phyloP scores from a whole-genome alignment of 1,140 invertebrate genomes.

The Lasaia peninsularis region DNA sequence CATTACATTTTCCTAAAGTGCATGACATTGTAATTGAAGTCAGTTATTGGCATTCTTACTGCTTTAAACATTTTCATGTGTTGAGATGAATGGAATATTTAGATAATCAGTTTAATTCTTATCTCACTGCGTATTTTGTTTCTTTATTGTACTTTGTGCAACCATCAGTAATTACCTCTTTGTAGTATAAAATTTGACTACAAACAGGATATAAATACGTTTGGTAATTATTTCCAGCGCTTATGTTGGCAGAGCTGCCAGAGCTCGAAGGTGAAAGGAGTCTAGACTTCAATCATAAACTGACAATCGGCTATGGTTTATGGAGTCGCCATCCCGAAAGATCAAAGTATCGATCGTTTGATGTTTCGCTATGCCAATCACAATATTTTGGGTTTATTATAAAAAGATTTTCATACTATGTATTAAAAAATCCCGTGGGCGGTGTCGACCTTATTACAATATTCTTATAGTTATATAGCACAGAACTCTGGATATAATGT shows the following conservation, averaged over 20 bases:
- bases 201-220: background rate
- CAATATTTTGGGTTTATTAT: background rate
- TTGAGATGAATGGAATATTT: no score
- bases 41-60: no score
- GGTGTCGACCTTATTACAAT: no score
- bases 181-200: background rate
- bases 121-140: no score
- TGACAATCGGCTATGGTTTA: constrained; percentile 10
- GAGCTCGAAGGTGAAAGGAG: constrained; percentile 13
- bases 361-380: constrained; percentile 4
- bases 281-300: constrained; percentile 22
- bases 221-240: background rate
- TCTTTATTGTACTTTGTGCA: no score
- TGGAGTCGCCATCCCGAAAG: constrained; percentile 1
- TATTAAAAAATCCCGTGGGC: no score
- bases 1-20: background rate
- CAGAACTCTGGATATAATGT: no score
- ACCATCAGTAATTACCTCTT: no score
- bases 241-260: constrained; percentile 4
- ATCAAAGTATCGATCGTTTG: constrained; percentile 10
- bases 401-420: background rate
- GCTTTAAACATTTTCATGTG: no score
- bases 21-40: no score
- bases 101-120: no score
- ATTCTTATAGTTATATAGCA: no score